Conservation (phyloP, 2,888 invertebrate species). For the Sericinus montela region DNA sequence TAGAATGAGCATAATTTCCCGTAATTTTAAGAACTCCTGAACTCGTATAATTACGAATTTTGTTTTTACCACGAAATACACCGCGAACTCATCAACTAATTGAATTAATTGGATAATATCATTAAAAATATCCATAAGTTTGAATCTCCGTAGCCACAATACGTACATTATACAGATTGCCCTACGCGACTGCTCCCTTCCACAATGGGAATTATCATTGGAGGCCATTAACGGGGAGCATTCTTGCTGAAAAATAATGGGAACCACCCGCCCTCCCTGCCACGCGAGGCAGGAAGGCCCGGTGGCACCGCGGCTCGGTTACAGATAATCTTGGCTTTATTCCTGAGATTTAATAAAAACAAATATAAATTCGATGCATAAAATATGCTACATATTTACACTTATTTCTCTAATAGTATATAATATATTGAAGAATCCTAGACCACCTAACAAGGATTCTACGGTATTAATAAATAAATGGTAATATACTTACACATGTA, state of each 20-base stretch:
- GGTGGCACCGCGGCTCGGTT: constrained; percentile 24
- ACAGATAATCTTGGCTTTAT: constrained; percentile 23
- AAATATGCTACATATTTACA: no score
- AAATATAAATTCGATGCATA: neutral
- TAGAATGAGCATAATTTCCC: constrained; percentile 8
- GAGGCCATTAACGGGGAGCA: constrained; percentile 65
- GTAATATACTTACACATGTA: no score
- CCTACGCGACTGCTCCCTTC: constrained; percentile 38
- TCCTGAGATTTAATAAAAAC: neutral
- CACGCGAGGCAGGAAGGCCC: constrained; percentile 36
- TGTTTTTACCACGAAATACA: neutral
- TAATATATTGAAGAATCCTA: no score
- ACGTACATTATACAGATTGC: constrained; percentile 64
- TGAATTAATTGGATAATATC: constrained; percentile 35
- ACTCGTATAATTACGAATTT: constrained; percentile 10
- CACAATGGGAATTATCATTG: constrained; percentile 62
- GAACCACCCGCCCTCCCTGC: constrained; percentile 26
- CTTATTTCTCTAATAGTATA: no score
- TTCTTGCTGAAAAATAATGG: constrained; percentile 74
- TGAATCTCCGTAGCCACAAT: constrained; percentile 43
- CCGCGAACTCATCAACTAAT: constrained; percentile 16
- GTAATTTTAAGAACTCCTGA: constrained; percentile 10
- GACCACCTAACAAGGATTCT: no score
- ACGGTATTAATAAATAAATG: no score
- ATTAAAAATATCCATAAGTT: constrained; percentile 48